Percentiles rank a stretch among this genome's conserved stretches.
Evolutionary conservation across 2,113 vertebrate species (phyloP).

Genomic region (Fulmarus glacialis): DNA sequence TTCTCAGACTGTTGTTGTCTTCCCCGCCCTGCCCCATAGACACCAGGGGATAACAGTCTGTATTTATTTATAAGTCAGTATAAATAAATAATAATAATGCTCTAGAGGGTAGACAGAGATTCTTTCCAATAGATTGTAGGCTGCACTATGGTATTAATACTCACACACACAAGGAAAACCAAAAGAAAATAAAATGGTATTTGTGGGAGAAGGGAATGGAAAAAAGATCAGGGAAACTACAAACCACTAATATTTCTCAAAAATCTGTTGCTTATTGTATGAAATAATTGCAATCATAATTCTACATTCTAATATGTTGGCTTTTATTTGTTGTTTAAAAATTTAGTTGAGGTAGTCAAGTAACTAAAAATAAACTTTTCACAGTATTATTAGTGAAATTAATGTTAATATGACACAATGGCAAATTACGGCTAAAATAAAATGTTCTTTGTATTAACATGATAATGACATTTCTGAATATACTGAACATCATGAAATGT

Average conservation of each 20-base stretch:
- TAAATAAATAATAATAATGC: background rate
- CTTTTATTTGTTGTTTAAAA: background rate
- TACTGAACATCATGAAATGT: background rate
- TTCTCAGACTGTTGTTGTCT: background rate
- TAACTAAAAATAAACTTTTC: constrained; percentile 7
- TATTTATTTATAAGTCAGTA: background rate
- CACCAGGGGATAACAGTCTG: accelerated
- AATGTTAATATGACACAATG: background rate
- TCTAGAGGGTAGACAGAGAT: background rate
- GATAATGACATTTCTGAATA: background rate
- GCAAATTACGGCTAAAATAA: background rate
- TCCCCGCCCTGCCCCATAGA: background rate
- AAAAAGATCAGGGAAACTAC: background rate
- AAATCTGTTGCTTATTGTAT: background rate
- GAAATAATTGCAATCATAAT: background rate
- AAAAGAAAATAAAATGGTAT: background rate
- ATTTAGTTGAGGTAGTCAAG: background rate
- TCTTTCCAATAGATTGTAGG: constrained; percentile 48
- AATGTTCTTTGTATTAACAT: background rate
- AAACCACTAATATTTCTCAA: background rate
- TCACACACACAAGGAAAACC: background rate
- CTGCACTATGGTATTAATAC: background rate
- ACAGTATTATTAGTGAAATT: background rate
- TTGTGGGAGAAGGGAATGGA: background rate
- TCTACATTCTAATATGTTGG: background rate